A percentile compares a stretch with the other conserved stretches of the same genome.
Evolutionary conservation across 2,113 vertebrate species (phyloP).

Genomic region (Carassius auratus): DNA sequence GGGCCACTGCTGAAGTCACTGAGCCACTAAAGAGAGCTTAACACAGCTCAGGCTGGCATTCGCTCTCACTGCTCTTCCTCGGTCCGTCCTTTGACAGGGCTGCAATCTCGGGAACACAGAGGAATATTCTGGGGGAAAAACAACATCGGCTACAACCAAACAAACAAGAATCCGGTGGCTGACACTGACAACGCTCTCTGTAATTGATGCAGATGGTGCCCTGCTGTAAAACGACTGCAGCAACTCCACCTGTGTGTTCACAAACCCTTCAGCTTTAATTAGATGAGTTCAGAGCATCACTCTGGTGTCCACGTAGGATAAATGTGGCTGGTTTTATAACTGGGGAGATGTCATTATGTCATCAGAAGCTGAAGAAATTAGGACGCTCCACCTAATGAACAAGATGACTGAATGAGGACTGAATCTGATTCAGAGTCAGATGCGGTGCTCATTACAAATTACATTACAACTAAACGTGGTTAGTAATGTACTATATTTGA

Average conservation of each 20-base stretch:
- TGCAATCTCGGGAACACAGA: conserved; percentile 12
- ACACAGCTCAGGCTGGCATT: conserved; percentile 41
- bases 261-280: not conserved
- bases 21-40: conserved; percentile 80
- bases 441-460: no score
- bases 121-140: not conserved
- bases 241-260: not conserved
- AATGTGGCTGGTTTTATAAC: not conserved
- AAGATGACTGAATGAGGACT: not conserved
- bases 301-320: not conserved
- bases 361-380: not conserved
- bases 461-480: no score
- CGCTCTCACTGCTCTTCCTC: not conserved
- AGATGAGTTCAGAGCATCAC: not conserved
- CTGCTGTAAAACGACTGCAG: not conserved
- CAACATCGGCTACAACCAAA: conserved; percentile 10
- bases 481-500: no score
- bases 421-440: no score
- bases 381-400: not conserved
- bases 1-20: conserved; percentile 82
- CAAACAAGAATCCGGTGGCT: not conserved
- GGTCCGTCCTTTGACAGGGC: conserved; percentile 18
- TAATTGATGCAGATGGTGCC: not conserved
- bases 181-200: conserved; percentile 17
- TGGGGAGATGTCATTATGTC: not conserved